Evolutionary conservation across 2,888 invertebrate species (phyloP).

Genomic region (Bruchidius siliquastri): DNA sequence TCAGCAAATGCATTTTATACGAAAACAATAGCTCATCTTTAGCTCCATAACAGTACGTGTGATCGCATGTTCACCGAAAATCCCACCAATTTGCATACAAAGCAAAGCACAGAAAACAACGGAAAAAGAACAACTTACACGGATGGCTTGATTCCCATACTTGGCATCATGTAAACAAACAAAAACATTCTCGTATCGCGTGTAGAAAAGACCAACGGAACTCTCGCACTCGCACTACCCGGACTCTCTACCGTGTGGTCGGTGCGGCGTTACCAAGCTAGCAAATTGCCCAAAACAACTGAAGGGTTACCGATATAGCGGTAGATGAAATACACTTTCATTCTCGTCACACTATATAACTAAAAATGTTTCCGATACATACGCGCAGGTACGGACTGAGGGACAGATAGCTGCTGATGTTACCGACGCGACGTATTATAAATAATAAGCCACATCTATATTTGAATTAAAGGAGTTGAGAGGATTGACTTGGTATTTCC

Average conservation of each 20-base stretch:
- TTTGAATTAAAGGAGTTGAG: too few species aligned
- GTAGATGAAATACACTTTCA: not conserved
- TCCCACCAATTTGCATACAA: not conserved
- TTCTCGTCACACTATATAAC: not conserved
- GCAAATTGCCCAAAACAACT: not conserved
- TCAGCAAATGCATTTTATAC: too few species aligned
- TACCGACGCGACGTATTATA: too few species aligned
- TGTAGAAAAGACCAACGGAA: not conserved
- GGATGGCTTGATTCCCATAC: not conserved
- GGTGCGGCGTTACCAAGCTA: not conserved
- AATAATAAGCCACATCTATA: too few species aligned
- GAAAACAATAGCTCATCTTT: not conserved
- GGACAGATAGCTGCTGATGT: not conserved
- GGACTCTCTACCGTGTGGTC: not conserved
- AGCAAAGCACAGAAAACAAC: not conserved
- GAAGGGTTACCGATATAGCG: not conserved
- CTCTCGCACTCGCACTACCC: not conserved
- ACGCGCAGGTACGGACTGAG: not conserved
- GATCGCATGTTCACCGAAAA: not conserved
- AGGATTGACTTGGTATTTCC: too few species aligned
- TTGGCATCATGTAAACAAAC: not conserved
- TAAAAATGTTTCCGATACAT: not conserved
- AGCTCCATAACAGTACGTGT: not conserved
- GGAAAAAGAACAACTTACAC: not conserved
- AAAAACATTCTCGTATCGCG: not conserved